Evolutionary conservation across 2,113 vertebrate genomes (phyloP).

Genomic region (Micronycteris hirsuta): DNA sequence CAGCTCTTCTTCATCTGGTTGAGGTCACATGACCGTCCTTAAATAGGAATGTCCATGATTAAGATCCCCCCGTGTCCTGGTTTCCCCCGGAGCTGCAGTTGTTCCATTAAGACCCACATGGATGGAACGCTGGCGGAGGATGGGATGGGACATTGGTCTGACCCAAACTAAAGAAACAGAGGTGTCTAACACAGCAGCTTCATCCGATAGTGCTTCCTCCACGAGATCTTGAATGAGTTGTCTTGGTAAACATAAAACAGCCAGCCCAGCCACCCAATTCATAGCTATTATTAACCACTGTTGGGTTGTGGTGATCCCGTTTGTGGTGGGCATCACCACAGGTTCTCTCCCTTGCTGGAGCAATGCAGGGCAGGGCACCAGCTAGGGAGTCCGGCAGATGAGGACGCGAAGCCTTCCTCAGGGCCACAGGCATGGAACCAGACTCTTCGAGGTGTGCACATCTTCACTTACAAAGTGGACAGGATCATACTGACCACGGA

Average conservation of each 20-base stretch:
- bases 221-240: no score
- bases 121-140: not conserved
- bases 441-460: not conserved
- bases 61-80: not conserved
- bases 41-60: not conserved
- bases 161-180: not conserved
- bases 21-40: not conserved
- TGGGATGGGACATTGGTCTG: fast-evolving
- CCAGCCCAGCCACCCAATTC: no score
- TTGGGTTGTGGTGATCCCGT: not conserved
- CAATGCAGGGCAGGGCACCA: fast-evolving
- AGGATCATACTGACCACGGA: no score
- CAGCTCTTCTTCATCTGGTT: not conserved
- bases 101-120: not conserved
- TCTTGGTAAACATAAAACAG: not conserved
- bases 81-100: not conserved
- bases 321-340: fast-evolving
- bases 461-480: not conserved
- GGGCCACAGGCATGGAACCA: not conserved
- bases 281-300: not conserved
- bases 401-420: not conserved
- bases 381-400: fast-evolving
- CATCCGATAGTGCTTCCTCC: fast-evolving
- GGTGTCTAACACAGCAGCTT: fast-evolving
- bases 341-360: not conserved